Evolutionary conservation across 2,113 vertebrate species (phyloP).

Genomic region (Myocastor coypus): DNA sequence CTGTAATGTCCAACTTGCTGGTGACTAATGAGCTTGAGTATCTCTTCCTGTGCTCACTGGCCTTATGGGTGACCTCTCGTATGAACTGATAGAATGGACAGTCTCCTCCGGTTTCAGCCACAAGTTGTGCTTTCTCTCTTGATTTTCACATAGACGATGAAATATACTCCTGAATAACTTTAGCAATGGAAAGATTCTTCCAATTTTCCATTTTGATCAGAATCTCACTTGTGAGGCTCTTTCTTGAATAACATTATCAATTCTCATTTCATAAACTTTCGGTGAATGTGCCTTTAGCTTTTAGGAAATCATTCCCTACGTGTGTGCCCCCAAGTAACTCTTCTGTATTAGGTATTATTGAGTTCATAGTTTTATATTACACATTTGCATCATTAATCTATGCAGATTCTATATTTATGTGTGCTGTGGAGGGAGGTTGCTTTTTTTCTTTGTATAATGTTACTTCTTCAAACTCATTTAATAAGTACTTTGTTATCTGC

Average conservation of each 20-base stretch:
- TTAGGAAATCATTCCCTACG: neutral
- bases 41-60: neutral
- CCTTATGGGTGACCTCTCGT: neutral
- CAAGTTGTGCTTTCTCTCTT: neutral
- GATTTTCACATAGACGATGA: neutral
- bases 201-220: neutral
- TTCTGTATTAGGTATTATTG: neutral
- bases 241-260: neutral
- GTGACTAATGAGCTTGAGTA: neutral
- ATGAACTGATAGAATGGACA: neutral
- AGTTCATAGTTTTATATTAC: neutral
- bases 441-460: neutral
- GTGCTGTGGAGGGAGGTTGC: neutral
- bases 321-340: neutral
- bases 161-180: neutral
- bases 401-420: neutral
- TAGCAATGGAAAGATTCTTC: neutral
- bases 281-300: neutral
- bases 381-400: neutral
- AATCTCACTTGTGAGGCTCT: neutral
- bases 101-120: neutral
- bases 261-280: neutral
- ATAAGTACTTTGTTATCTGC: neutral
- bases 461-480: neutral
- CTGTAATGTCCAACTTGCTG: neutral